Base-by-base conservation (phyloP, 2,113 vertebrate genomes). In the Notothenia coriiceps region DNA sequence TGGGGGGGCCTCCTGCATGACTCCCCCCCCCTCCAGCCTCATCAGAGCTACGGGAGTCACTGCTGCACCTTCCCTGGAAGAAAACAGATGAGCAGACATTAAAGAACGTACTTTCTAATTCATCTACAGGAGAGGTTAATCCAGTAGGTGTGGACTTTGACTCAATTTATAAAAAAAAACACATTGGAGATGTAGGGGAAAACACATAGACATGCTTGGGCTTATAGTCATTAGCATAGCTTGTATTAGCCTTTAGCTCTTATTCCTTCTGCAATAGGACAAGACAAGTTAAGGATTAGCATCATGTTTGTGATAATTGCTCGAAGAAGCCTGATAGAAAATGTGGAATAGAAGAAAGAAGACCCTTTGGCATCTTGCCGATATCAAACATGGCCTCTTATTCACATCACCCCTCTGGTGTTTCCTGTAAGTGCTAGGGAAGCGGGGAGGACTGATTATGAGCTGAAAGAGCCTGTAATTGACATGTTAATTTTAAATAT, bases 21-120 rank as follows among this genome's bases (percentile, higher is more conserved):
- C 70, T 33, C 17, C 64, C 77, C 25, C 64, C 84, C 33, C 79
- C 85, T 44, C 59, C 82, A 1, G 85, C 87, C 82, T 94, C 94
- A 10, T 94, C 94, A 1, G 90, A 94, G 79, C 92, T 93, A 66
- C 22, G 84, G 18, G 92, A 93, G 72, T 87, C 88, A 72, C 90
- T 91, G 88, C 91, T 90, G 69, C 75, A 85, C 29, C 86, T 79
- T 63, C 84, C 85, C 88, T 95, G 64, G 20, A 77, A 69, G 33
- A 72, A 17, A 74, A 55, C 14, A 77, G 17, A 86, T 7, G n/a
- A 74, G 33, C 10, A 57, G 25, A 80, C 22, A 46, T 49, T 77
- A 20, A 74, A 56, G 4, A 46, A 55, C 50, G 47, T 40, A 5
- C 7, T 61, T 60, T 54, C 15, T 0, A 15, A 67, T 35, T 33